Percentiles rank a stretch among this genome's conserved stretches.
Evolutionary conservation across 2,113 vertebrate genomes (phyloP).

Genomic region (Merops nubicus): DNA sequence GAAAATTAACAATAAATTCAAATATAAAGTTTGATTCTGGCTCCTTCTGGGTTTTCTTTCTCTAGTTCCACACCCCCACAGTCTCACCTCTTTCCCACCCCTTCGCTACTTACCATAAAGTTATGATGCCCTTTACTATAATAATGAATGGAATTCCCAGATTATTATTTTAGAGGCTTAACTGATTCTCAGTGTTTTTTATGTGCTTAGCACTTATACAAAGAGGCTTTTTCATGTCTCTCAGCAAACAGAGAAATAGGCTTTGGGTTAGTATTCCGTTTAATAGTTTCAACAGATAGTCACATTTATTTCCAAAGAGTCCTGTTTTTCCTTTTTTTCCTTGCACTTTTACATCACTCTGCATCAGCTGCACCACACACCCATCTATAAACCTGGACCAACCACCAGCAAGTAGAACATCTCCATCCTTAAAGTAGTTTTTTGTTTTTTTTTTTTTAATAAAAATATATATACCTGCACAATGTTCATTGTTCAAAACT

Average conservation of each 20-base stretch:
- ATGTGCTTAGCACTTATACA: slow-evolving; percentile 12
- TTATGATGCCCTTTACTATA: slow-evolving; percentile 40
- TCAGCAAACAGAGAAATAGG: slow-evolving; percentile 32
- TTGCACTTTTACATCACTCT: background rate
- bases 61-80: background rate
- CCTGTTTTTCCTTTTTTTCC: background rate
- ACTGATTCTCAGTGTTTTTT: slow-evolving; percentile 41
- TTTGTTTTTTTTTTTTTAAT: no score
- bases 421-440: background rate
- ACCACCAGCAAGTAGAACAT: background rate
- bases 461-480: background rate
- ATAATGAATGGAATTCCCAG: slow-evolving; percentile 52
- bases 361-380: background rate
- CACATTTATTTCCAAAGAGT: slow-evolving; percentile 4
- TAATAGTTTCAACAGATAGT: slow-evolving; percentile 36
- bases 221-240: slow-evolving; percentile 43
- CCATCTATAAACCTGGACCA: background rate
- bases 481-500: background rate
- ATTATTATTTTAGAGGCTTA: slow-evolving; percentile 61
- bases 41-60: background rate
- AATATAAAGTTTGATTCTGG: background rate
- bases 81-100: slow-evolving; percentile 1
- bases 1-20: slow-evolving; percentile 52
- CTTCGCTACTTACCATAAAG: slow-evolving; percentile 20
- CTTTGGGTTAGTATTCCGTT: slow-evolving; percentile 9